These are phyloP conservation scores for Solenopsis fugax DNA, from an alignment of 1,140 invertebrate species.

Conservation along the genomic window DNA sequence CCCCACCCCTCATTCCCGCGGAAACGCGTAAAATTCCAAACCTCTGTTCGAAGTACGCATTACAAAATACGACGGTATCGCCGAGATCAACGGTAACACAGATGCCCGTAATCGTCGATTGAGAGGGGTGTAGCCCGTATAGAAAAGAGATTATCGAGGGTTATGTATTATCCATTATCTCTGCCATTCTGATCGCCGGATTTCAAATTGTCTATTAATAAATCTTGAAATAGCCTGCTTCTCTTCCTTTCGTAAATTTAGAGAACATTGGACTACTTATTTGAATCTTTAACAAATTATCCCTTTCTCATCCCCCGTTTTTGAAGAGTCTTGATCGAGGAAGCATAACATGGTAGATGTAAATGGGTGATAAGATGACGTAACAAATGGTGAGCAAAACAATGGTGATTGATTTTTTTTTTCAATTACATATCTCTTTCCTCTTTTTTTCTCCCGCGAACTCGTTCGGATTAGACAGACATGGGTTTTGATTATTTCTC, in stretches of 20 bases:
- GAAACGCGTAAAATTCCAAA: constrained; percentile 71
- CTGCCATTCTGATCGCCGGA: neutral
- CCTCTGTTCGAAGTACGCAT: constrained; percentile 5
- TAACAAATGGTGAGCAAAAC: neutral
- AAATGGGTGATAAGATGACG: neutral
- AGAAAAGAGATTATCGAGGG: neutral
- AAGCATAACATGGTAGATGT: neutral
- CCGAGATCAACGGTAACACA: constrained; percentile 47
- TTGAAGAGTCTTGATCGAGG: neutral
- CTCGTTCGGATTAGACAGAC: neutral
- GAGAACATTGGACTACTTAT: neutral
- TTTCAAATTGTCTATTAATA: neutral
- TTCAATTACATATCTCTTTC: neutral
- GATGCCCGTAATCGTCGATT: constrained; percentile 60
- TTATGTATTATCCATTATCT: neutral
- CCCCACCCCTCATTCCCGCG: constrained; percentile 30
- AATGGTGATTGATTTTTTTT: neutral
- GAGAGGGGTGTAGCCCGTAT: neutral
- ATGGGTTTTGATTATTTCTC: constrained; percentile 14
- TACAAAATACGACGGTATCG: constrained; percentile 61
- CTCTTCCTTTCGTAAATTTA: neutral
- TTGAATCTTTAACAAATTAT: neutral
- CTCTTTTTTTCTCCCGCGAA: neutral
- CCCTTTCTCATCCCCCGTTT: neutral
- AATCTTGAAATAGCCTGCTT: neutral